phyloP scores from a whole-genome alignment of 2,113 vertebrate genomes.

The Eptesicus fuscus region DNA sequence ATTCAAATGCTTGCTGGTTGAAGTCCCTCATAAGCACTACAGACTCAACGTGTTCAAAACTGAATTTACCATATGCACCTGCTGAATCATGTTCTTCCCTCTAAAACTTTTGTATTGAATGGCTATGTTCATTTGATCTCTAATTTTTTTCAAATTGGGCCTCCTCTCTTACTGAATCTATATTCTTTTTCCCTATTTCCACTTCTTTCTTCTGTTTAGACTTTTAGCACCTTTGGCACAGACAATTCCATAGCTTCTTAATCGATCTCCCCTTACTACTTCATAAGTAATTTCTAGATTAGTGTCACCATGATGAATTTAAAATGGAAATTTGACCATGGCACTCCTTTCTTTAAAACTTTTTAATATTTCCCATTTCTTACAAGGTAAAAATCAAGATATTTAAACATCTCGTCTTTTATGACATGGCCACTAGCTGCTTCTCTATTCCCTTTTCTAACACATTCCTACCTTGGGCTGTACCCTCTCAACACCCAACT shows the following conservation, averaged over 20 bases:
- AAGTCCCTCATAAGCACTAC: neutral
- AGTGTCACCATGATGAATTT: neutral
- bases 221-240: neutral
- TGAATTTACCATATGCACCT: neutral
- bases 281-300: neutral
- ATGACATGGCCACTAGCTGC: neutral
- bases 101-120: neutral
- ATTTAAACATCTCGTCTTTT: neutral
- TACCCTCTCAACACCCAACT: neutral
- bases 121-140: neutral
- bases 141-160: neutral
- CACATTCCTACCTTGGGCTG: neutral
- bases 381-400: neutral
- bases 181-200: neutral
- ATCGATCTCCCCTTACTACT: neutral
- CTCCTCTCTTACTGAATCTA: neutral
- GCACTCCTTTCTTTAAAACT: neutral
- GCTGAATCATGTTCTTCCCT: neutral
- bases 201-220: neutral
- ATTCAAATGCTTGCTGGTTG: neutral
- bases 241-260: neutral
- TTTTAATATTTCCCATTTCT: neutral
- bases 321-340: neutral
- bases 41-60: neutral
- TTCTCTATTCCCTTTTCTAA: neutral